Evolutionary conservation across 1,140 invertebrate species (phyloP), one percentile per base, ranked within the genome.

Genomic region (Zaprionus tsacasi): DNA sequence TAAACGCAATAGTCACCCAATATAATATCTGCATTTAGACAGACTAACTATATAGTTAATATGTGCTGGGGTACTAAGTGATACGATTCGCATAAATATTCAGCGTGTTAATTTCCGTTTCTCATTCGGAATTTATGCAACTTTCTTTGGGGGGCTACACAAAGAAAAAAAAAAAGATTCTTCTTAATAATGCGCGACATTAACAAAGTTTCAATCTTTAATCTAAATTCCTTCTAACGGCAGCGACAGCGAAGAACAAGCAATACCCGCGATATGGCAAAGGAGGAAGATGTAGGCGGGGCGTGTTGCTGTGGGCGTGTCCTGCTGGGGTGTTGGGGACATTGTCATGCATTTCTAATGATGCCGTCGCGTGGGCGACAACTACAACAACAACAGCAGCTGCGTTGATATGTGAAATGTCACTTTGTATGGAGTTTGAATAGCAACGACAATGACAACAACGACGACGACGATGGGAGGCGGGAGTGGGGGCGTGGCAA

Each of bases 281-380:
- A 45, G 21, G 40, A 45, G 12, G 1, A 2, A 15, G n/a, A 2
- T 15, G 40, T 13, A n/a, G 6, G 6, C 7, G 7, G 40, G n/a
- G n/a, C 33, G 40, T 1, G 5, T 36, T 25, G 48, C 55, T 13
- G 54, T 54, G 63, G 75, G 77, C 43, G 81, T 74, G 81, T 69
- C 58, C 61, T 61, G 57, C 21, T 56, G 60, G 57, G 66, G 57
- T 63, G 70, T 25, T 45, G 55, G 58, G 69, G 68, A 79, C 88
- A 91, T 83, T 91, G 88, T 91, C 88, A 91, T 91, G 89, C 88
- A 91, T 91, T 85, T 85, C 76, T 91, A 91, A 91, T 90, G 87
- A 90, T 82, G 78, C 73, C 74, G 73, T 72, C 64, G 81, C 67
- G 58, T 45, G 45, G 70, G 56, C 30, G 64, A 38, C 43, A 36